phyloP scores from a whole-genome alignment of 2,888 invertebrate species.

The Agapostemon virescens region DNA sequence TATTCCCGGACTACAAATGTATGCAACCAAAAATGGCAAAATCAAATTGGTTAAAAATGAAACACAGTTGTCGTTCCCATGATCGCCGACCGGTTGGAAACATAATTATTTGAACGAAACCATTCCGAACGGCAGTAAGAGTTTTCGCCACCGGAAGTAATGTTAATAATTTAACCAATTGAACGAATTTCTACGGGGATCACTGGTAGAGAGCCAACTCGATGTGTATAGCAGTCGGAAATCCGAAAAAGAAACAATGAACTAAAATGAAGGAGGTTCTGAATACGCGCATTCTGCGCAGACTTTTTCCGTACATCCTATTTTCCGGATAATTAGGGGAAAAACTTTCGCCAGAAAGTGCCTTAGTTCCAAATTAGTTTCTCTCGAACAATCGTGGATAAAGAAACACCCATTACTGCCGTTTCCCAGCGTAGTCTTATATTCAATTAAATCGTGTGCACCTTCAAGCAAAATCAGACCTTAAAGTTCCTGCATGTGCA shows the following conservation, averaged over 20 bases:
- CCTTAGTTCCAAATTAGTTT: conserved; percentile 25
- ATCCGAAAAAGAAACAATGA: conserved; percentile 26
- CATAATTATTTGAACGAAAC: neutral
- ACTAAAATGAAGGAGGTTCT: conserved; percentile 29
- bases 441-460: conserved; percentile 13
- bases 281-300: conserved; percentile 14
- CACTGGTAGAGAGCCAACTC: neutral
- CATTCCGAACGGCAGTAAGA: neutral
- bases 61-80: neutral
- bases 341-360: conserved; percentile 34
- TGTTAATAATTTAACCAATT: conserved; percentile 18
- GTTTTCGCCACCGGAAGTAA: neutral
- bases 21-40: neutral
- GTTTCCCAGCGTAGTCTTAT: conserved; percentile 5
- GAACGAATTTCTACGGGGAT: conserved; percentile 15
- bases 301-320: conserved; percentile 42
- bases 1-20: too few species aligned
- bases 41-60: neutral
- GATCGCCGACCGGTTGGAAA: neutral
- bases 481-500: conserved; percentile 9
- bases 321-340: conserved; percentile 40
- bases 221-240: neutral
- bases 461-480: conserved; percentile 8
- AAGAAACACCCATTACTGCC: conserved; percentile 1
- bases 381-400: conserved; percentile 5